phyloP scores from a whole-genome alignment of 2,113 vertebrate species.

The Turnix velox region DNA sequence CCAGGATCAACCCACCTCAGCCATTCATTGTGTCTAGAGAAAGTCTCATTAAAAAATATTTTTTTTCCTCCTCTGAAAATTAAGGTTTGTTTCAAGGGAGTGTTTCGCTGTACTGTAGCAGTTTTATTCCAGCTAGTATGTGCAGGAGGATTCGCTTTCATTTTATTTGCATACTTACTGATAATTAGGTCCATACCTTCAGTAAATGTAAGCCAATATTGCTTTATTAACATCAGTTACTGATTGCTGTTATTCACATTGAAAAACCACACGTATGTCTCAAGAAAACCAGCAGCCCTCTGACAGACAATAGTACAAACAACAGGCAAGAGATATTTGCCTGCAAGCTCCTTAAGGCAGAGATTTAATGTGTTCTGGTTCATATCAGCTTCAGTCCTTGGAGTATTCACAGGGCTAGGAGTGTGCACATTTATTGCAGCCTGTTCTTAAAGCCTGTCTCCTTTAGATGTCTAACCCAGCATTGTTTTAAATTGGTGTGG shows the following conservation, averaged over 20 bases:
- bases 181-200: neutral
- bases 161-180: neutral
- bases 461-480: neutral
- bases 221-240: neutral
- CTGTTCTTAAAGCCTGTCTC: accelerated
- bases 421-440: neutral
- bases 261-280: neutral
- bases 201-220: neutral
- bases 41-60: neutral
- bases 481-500: neutral
- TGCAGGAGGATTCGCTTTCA: accelerated
- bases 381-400: neutral
- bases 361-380: neutral
- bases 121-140: neutral
- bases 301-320: neutral
- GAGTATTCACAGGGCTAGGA: neutral
- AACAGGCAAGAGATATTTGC: neutral
- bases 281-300: neutral
- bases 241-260: neutral
- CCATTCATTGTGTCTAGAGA: neutral
- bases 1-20: neutral
- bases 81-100: neutral
- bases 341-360: neutral
- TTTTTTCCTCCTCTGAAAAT: neutral
- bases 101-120: neutral